Base-by-base conservation (phyloP, 2,888 invertebrate genomes). In the Apodemia zela region DNA sequence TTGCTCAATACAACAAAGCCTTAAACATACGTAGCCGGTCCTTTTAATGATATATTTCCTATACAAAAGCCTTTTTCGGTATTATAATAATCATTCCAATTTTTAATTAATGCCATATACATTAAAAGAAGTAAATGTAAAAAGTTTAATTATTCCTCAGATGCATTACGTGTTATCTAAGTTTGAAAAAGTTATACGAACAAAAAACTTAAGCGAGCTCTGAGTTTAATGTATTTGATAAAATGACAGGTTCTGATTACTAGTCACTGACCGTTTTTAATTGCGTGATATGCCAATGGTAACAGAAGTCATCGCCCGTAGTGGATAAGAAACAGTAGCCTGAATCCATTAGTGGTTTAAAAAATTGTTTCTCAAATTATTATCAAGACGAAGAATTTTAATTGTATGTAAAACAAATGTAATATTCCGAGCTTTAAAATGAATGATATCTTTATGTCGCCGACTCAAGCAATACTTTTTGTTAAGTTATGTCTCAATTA, bases 201-300 rank as follows among this genome's bases (percentile, higher is more conserved):
- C 69, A 69, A 76, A 77, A 76, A 77, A 79, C 81, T 80, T 84
- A 87, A 85, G 84, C 42, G 79, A 84, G 83, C 81, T 84, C 79
- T 84, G 82, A 84, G 83, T 88, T 89, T 89, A 89, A 90, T 89
- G 90, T 87, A 84, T 89, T 87, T 89, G 90, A 90, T 91, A 91
- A 90, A 85, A 77, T 87, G 90, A 89, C 89, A 84, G 88, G 80
- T 84, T 85, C 87, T 87, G 89, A 85, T 86, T 84, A 87, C 42
- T 42, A 42, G 42, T 13, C 88, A 78, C 87, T 85, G 82, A 73
- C 80, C 76, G 76, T 77, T 77, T 87, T 89, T 90, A 90, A 91
- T 89, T 90, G 89, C 87, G 80, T 80, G 88, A 87, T 89, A 87
- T 78, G 77, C 81, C 82, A 79, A 81, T 80, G 81, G 78, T 73